These are phyloP conservation scores for Oreonectes daqikongensis DNA, from an alignment of 2,797 vertebrate genomes.

Conservation along the genomic window DNA sequence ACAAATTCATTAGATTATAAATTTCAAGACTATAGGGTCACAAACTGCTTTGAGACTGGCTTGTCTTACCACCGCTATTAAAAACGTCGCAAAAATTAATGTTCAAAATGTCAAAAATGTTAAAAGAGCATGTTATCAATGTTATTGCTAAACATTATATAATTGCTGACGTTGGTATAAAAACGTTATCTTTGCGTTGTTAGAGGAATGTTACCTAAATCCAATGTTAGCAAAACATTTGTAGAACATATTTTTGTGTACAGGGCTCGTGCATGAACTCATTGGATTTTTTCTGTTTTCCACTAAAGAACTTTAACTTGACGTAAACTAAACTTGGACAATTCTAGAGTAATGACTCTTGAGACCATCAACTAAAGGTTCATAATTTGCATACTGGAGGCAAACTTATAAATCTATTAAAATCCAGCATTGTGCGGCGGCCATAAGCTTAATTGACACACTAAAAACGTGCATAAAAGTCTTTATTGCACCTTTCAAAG, in stretches of 20 bases:
- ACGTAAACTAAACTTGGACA: slow-evolving; percentile 2
- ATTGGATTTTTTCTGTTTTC: neutral
- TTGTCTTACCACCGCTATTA: no score
- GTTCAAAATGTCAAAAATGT: no score
- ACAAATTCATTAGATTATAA: no score
- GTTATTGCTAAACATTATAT: no score
- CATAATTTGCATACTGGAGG: slow-evolving; percentile 29
- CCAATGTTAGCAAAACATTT: neutral
- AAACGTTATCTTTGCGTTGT: no score
- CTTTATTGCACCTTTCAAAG: slow-evolving; percentile 31
- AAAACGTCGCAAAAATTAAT: no score
- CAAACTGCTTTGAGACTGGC: no score
- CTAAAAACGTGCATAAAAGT: slow-evolving; percentile 22
- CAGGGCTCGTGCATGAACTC: neutral
- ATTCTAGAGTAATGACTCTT: neutral
- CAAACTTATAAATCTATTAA: neutral
- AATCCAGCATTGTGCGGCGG: neutral
- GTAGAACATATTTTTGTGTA: neutral
- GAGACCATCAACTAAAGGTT: slow-evolving; percentile 27
- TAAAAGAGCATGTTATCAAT: no score
- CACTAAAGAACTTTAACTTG: neutral
- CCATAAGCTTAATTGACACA: slow-evolving; percentile 18
- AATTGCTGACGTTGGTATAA: no score
- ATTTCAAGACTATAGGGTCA: no score
- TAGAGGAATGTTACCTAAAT: no score